phyloP scores from a whole-genome alignment of 1,140 invertebrate genomes.

The Nasonia vitripennis region DNA sequence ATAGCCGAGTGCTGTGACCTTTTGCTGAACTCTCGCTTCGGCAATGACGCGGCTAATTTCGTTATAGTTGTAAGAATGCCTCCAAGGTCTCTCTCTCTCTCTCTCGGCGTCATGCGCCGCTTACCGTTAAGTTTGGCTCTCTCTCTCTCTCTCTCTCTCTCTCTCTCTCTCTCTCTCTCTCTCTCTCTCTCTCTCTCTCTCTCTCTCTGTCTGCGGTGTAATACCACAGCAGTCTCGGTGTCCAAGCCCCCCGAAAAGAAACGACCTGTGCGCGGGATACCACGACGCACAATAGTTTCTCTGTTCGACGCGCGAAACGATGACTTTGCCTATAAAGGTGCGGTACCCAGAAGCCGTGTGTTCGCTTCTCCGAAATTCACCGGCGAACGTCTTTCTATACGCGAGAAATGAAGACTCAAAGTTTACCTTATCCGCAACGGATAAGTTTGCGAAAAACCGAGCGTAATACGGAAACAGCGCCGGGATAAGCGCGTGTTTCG shows the following conservation, averaged over 20 bases:
- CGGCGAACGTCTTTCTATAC: too few species aligned
- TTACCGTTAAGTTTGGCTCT: neutral
- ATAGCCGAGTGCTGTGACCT: neutral
- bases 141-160: neutral
- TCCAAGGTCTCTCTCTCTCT: constrained; percentile 18
- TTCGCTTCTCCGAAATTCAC: too few species aligned
- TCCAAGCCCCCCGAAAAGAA: neutral
- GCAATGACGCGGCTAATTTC: constrained; percentile 35
- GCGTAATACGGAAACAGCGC: constrained; percentile 43
- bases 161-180: neutral
- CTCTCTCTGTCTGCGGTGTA: neutral
- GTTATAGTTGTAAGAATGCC: constrained; percentile 10
- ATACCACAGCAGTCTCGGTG: constrained; percentile 7
- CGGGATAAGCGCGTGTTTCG: constrained; percentile 38
- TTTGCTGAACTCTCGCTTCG: constrained; percentile 17
- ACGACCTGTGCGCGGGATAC: neutral
- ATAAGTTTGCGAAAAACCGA: neutral
- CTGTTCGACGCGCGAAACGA: neutral
- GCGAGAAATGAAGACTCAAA: too few species aligned
- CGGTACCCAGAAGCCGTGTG: neutral
- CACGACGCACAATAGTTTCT: neutral
- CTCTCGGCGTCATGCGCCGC: constrained; percentile 6
- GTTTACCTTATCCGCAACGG: too few species aligned
- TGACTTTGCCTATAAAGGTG: neutral
- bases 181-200: neutral